Base-by-base conservation (phyloP, 1,140 invertebrate genomes). In the Bursaphelenchus mucronatus region DNA sequence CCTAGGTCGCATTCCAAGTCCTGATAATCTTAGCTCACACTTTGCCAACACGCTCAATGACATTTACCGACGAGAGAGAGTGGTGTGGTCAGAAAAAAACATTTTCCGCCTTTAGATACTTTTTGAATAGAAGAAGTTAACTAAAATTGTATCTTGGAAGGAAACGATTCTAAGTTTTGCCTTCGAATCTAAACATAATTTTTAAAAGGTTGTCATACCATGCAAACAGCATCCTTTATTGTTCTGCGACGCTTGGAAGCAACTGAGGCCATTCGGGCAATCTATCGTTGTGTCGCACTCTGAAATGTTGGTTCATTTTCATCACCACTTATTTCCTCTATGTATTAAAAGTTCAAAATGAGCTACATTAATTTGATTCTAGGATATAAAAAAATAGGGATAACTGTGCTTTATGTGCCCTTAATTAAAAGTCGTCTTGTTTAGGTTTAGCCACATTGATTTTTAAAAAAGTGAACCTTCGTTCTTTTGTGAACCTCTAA, bases 251-350 rank as follows among this genome's bases (percentile, higher is more conserved):
- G 74, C 74, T 21, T 66, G 64, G 63, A 75, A 75, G 53, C 74
- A 75, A 43, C 74, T 76, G 19, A 76, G 51, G 0, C 64, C 70
- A 17, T 61, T 58, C 19, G 68, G 52, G 47, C 74, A 75, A 54
- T 75, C 74, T 49, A 75, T 70, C 13, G 74, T 75, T n/a, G 74
- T 73, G 19, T 51, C 69, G 55, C 74, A 75, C 56, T 72, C 73
- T 76, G 50, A 64, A 74, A 30, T 3, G 5, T 30, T 5, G 30
- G 30, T 3, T 30, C 30, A 30, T 1, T 30, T 30, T 30, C 5
- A 30, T 30, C 30, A 30, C 1, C n/a, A 5, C 30, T 30, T 30
- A 30, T 30, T 30, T 30, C 30, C 5, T 30, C 1, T 30, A 5
- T 30, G 5, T 30, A 30, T 30, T 30, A 30, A 30, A 3, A 30